Base-by-base conservation (phyloP, 2,113 vertebrate genomes). In the Acrocephalus arundinaceus region DNA sequence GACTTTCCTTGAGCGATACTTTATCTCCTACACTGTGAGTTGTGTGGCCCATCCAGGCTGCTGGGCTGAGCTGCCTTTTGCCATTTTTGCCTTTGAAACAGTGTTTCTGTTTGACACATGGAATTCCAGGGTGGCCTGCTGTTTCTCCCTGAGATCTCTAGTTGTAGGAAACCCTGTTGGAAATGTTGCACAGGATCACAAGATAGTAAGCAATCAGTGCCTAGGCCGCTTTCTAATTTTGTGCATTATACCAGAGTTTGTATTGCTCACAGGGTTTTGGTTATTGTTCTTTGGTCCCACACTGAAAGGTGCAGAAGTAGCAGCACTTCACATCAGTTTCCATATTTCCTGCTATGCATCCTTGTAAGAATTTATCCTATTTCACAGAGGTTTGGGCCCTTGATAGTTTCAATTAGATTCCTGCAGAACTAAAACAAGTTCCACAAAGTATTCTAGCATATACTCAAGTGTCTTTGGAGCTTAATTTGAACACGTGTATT, bases 51-150 rank as follows among this genome's bases (percentile, higher is more conserved):
- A 7, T 52, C 16, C 20, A 61, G 55, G 46, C 16, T 37, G n/a
- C 31, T 65, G 43, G 57, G 21, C 65, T 85, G 37, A 71, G 41
- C 31, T 37, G 28, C 46, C 61, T 17, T 55, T 65, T 85, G 35
- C n/a, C 17, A 2, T 39, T 82, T 90, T 88, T 90, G 33, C 62
- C 15, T 85, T 76, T 76, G 41, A 66, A 37, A 24, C 30, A 21
- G 35, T 10, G 2, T 54, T 77, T 11, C 10, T 80, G 11, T 43
- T 68, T 73, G 54, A 13, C 33, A n/a, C 0, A 0, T 48, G 48
- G 28, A 15, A 14, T 78, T 88, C 49, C 51, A 30, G 57, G 35
- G 33, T 76, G 33, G 11, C 27, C 49, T 48, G 16, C 28, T 71
- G 0, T 58, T 94, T 82, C 20, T 83, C 6, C 61, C 7, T 35